Base-by-base conservation (phyloP, 1,140 invertebrate species). In the Drosophila yakuba region DNA sequence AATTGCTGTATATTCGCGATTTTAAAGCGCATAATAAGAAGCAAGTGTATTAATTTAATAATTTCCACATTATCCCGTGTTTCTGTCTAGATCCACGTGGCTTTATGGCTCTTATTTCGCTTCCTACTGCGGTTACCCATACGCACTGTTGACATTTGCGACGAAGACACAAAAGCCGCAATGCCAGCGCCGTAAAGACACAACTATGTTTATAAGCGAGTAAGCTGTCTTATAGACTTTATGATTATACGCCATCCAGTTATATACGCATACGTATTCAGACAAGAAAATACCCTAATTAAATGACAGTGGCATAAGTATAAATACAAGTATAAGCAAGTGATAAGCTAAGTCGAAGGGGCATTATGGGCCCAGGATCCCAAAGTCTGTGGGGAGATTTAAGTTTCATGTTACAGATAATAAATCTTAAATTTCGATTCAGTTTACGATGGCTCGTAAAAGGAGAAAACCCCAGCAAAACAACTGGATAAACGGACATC, bases 351-450 rank as follows among this genome's bases (percentile, higher is more conserved):
- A 71, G 58, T 64, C 44, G 43, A 39, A 44, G 47, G 51, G 23
- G 51, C 28, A 63, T 56, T 56, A n/a, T 28, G 15, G 20, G 2
- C 43, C 41, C 61, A 67, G 36, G 32, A 50, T 62, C 14, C 50
- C 28, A 63, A 48, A 63, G 47, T 43, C 56, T 51, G 44, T 44
- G 61, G 45, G 32, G 54, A 76, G 78, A 83, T 83, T 88, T 76
- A 62, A 83, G 79, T 86, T 80, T 69, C 75, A 62, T 66, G 60
- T 80, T 74, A 67, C 67, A 77, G 83, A 86, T 83, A 86, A 86
- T 86, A 86, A 86, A 89, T 86, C 83, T 86, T 89, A 86, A 86
- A 86, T 82, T 86, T 82, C 75, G 72, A 77, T 83, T 63, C 57
- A 60, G 45, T 86, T 86, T 86, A 86, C 84, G 83, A 88, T 69